phyloP scores from a whole-genome alignment of 2,113 vertebrate genomes.

The Podarcis cretensis region DNA sequence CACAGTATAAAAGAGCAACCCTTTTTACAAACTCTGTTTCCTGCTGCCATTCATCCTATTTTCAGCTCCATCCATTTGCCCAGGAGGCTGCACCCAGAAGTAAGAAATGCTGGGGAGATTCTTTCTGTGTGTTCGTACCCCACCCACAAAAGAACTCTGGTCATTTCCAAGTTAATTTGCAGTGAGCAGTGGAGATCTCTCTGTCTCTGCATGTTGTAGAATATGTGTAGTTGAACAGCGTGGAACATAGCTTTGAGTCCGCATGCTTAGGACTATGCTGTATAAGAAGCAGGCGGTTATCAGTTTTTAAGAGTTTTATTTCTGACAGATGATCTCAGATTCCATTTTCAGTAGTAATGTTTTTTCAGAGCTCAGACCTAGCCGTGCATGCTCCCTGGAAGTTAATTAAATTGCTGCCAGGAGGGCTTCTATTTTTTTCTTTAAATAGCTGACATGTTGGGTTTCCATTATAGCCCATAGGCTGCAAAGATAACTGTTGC shows the following conservation, averaged over 20 bases:
- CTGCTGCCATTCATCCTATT: neutral
- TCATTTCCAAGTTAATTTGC: neutral
- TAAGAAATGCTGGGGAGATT: neutral
- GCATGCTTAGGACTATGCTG: neutral
- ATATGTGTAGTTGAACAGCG: neutral
- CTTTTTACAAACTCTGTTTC: neutral
- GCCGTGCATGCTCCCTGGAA: conserved; percentile 16
- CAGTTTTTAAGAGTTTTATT: conserved; percentile 17
- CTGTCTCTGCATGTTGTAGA: neutral
- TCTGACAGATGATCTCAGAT: conserved; percentile 39
- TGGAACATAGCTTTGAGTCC: neutral
- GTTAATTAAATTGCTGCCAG: conserved; percentile 70
- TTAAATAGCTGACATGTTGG: conserved; percentile 85
- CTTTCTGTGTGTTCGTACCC: neutral
- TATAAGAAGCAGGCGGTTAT: neutral
- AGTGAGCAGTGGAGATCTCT: neutral
- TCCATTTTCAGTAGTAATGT: neutral
- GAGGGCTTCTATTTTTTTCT: conserved; percentile 71
- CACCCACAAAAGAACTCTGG: neutral
- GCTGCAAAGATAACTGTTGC: conserved; percentile 79
- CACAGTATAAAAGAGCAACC: neutral
- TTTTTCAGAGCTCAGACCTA: conserved; percentile 43
- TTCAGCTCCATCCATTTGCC: neutral
- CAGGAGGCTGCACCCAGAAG: neutral
- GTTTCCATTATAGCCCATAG: conserved; percentile 75